Conservation (phyloP, 2,797 vertebrate genomes). For the Cossypha polioptera region DNA sequence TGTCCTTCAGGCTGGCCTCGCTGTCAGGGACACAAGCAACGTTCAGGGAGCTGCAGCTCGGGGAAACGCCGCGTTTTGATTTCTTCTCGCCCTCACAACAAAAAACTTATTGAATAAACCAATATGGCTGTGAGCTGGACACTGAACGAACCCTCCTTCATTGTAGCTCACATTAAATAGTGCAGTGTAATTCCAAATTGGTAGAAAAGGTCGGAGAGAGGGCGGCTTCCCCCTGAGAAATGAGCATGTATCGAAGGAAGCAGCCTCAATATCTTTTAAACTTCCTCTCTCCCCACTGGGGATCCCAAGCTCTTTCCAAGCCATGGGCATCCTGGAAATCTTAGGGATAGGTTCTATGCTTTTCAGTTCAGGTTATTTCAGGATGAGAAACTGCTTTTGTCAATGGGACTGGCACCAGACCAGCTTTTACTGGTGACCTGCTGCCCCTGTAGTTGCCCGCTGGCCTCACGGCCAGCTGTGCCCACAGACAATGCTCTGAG, state of each 20-base stretch:
- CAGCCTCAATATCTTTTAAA: neutral
- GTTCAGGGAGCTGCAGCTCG: neutral
- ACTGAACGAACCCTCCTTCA: neutral
- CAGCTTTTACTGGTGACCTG: neutral
- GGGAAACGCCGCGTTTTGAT: fast-evolving
- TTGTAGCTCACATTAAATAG: neutral
- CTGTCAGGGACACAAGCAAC: conserved; percentile 65
- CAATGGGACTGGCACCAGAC: neutral
- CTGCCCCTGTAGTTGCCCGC: neutral
- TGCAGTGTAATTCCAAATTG: neutral
- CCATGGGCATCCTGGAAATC: neutral
- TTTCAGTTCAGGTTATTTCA: neutral
- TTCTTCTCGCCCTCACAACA: neutral
- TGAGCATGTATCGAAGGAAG: neutral
- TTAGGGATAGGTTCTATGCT: too few relatives aligned
- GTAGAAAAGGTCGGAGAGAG: neutral
- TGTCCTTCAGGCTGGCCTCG: conserved; percentile 89
- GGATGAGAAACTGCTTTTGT: neutral
- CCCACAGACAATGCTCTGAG: fast-evolving
- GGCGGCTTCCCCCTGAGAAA: neutral
- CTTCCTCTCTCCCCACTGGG: neutral
- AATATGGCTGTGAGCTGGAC: fast-evolving
- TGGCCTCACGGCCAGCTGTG: fast-evolving
- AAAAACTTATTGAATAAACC: neutral
- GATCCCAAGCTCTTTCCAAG: neutral